Conservation (phyloP, 2,797 vertebrate genomes). For the Pelochelys cantorii region DNA sequence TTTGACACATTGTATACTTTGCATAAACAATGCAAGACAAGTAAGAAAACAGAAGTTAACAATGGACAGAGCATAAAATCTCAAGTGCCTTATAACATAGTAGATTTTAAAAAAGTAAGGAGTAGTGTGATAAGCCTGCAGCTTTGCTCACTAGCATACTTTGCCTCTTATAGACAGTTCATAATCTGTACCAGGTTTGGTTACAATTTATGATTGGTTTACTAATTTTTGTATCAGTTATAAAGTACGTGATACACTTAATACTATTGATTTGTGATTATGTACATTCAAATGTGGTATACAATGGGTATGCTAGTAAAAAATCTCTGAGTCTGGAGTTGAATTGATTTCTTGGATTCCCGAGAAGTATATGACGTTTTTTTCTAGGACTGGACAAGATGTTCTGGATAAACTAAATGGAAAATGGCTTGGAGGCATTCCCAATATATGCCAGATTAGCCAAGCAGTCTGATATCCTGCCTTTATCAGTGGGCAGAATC, state of each 20-base stretch:
- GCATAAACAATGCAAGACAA: too few species aligned
- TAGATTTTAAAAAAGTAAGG: neutral
- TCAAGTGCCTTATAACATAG: neutral
- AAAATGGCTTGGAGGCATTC: neutral
- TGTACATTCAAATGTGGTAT: neutral
- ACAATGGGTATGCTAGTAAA: neutral
- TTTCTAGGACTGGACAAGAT: neutral
- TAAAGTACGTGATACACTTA: neutral
- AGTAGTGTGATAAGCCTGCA: neutral
- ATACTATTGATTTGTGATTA: neutral
- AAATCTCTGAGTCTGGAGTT: neutral
- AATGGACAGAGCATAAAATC: neutral
- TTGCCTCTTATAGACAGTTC: neutral
- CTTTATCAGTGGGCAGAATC: neutral
- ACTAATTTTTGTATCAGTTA: neutral
- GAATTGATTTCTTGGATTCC: neutral
- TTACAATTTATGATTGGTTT: neutral
- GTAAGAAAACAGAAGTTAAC: neutral
- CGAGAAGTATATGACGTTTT: neutral
- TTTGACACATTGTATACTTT: too few species aligned
- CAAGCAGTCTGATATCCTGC: neutral
- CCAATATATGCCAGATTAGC: neutral
- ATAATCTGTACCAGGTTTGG: neutral
- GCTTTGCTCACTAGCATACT: neutral
- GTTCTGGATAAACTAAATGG: neutral